These are phyloP conservation scores for Streptopelia turtur DNA, from an alignment of 2,797 vertebrate genomes.

Conservation along the genomic window DNA sequence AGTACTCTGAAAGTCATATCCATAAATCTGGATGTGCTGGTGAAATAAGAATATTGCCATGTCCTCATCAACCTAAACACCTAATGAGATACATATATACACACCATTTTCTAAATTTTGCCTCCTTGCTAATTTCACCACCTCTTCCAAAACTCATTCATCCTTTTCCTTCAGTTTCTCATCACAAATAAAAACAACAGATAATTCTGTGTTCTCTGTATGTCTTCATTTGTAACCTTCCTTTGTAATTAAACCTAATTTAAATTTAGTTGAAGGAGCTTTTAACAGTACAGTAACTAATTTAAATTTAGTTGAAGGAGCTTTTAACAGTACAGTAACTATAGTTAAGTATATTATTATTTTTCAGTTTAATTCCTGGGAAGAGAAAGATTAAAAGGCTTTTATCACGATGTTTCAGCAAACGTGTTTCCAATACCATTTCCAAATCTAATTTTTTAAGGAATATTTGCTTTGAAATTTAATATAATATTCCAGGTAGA, in stretches of 20 bases:
- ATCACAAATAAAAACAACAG: neutral
- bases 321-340: neutral
- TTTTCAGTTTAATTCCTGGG: neutral
- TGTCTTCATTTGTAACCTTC: fast-evolving
- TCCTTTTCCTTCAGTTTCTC: neutral
- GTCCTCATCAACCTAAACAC: neutral
- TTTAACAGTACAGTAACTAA: neutral
- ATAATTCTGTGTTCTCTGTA: neutral
- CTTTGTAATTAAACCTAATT: neutral
- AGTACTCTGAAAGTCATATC: neutral
- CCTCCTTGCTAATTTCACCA: neutral
- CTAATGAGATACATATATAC: no score
- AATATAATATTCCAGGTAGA: neutral
- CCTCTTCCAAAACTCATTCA: neutral
- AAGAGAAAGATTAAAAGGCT: neutral
- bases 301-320: neutral
- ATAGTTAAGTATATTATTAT: neutral
- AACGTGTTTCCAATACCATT: neutral
- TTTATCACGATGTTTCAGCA: neutral
- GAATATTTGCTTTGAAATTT: neutral
- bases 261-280: neutral
- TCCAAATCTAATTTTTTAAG: neutral
- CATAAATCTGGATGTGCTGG: neutral
- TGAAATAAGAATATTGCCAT: neutral
- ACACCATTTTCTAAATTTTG: neutral